Conservation (phyloP, 2,888 invertebrate genomes). For the Ichneumon xanthorius region DNA sequence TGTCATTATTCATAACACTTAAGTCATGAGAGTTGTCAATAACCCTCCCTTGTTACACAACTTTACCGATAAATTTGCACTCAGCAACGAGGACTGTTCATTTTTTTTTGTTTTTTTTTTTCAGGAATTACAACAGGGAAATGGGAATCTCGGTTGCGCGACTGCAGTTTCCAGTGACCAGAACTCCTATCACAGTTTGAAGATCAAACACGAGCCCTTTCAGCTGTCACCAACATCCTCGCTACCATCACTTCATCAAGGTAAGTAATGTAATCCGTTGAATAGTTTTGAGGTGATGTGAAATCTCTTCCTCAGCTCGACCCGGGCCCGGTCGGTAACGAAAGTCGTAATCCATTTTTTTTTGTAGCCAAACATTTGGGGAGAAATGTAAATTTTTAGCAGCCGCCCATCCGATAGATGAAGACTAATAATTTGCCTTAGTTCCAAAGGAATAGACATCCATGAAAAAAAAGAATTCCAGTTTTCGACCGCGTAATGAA, state of each 20-base stretch:
- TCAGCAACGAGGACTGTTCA: not conserved
- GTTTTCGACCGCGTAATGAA: constrained; percentile 3
- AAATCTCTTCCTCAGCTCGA: not conserved
- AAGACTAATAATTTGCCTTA: too few species aligned
- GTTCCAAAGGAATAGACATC: too few species aligned
- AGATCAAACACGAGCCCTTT: constrained; percentile 83
- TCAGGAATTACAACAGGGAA: constrained; percentile 81
- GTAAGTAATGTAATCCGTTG: constrained; percentile 68
- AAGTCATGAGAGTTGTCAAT: not conserved
- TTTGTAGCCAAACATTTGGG: too few species aligned
- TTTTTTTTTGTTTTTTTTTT: constrained; percentile 51
- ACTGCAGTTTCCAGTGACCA: constrained; percentile 75
- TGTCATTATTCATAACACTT: not conserved
- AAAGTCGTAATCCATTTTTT: too few species aligned
- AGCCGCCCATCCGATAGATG: too few species aligned
- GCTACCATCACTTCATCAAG: constrained; percentile 80
- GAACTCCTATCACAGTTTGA: constrained; percentile 77
- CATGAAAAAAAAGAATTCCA: too few species aligned
- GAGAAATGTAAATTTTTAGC: too few species aligned
- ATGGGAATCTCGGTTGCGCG: constrained; percentile 73
- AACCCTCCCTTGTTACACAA: not conserved
- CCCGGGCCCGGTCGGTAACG: too few species aligned
- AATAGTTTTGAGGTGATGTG: not conserved
- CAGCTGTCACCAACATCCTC: constrained; percentile 79
- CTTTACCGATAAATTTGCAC: not conserved